Conservation (phyloP, 2,113 vertebrate genomes). For the Labeo catla region DNA sequence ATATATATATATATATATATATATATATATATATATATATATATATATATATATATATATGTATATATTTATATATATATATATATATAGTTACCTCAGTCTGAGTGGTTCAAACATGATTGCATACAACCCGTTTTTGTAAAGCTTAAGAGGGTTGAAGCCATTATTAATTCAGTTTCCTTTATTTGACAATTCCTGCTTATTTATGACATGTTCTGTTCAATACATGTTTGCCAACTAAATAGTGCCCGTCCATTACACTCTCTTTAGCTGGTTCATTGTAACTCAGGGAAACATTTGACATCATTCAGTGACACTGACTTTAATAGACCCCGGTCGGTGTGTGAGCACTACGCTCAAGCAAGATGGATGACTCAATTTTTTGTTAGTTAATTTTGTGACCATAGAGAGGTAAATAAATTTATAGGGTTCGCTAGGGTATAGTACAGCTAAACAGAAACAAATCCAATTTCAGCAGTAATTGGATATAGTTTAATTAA, state of each 20-base stretch:
- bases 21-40: too few relatives aligned
- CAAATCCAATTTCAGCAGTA: constrained; percentile 22
- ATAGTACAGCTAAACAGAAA: constrained; percentile 12
- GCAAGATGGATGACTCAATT: constrained; percentile 20
- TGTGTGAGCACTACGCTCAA: constrained; percentile 21
- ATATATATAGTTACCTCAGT: too few relatives aligned
- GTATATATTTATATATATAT: too few relatives aligned
- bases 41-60: too few relatives aligned
- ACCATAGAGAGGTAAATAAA: constrained; percentile 18
- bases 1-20: too few relatives aligned
- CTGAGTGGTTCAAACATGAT: not conserved
- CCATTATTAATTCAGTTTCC: not conserved
- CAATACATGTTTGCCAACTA: not conserved
- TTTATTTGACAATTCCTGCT: not conserved
- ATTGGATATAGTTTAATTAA: constrained; percentile 32
- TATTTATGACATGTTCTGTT: not conserved
- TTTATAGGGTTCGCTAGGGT: not conserved
- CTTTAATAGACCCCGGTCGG: constrained; percentile 12
- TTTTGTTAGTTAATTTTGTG: constrained; percentile 7
- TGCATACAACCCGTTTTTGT: not conserved
- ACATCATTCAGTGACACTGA: constrained; percentile 16
- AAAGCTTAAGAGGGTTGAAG: not conserved
- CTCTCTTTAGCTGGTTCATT: constrained; percentile 1
- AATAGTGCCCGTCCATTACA: not conserved
- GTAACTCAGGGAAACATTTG: constrained; percentile 31